Evolutionary conservation across 1,140 invertebrate species (phyloP).

Genomic region (Homalodisca vitripennis): DNA sequence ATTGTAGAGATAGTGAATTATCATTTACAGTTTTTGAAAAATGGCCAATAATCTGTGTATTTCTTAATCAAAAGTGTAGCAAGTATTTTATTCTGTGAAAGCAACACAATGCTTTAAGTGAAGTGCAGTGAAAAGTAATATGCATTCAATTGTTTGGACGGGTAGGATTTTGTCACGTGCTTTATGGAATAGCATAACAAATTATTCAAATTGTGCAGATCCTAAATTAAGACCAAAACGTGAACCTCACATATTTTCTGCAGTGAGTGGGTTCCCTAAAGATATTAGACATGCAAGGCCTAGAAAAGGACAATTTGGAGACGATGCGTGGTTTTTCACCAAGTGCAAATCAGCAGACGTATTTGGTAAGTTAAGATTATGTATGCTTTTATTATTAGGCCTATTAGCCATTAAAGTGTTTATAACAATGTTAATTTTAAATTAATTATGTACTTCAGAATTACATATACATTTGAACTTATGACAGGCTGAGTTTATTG

Average conservation of each 20-base stretch:
- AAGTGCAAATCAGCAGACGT: constrained; percentile 86
- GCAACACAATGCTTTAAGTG: constrained; percentile 1
- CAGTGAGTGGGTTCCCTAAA: constrained; percentile 90
- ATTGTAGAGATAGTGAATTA: too few species aligned
- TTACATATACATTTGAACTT: too few species aligned
- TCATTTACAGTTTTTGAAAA: too few species aligned
- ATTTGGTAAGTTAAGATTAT: constrained; percentile 79
- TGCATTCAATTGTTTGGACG: constrained; percentile 77
- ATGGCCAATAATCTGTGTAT: too few species aligned
- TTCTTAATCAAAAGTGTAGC: too few species aligned
- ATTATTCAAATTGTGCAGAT: constrained; percentile 64
- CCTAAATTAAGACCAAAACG: constrained; percentile 61
- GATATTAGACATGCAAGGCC: constrained; percentile 74
- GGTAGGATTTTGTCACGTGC: constrained; percentile 73
- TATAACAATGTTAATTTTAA: too few species aligned
- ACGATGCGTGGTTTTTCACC: constrained; percentile 94
- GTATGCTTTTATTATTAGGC: too few species aligned
- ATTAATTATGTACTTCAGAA: too few species aligned
- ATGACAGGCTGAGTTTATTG: too few species aligned
- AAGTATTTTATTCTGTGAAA: too few species aligned
- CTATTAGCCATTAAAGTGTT: too few species aligned
- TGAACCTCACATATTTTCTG: constrained; percentile 75
- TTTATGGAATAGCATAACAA: constrained; percentile 71
- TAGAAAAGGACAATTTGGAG: constrained; percentile 87
- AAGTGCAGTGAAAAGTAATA: constrained; percentile 44